These are phyloP conservation scores for Chaetoderma sp. DNA, from an alignment of 2,888 invertebrate species.

Conservation along the genomic window DNA sequence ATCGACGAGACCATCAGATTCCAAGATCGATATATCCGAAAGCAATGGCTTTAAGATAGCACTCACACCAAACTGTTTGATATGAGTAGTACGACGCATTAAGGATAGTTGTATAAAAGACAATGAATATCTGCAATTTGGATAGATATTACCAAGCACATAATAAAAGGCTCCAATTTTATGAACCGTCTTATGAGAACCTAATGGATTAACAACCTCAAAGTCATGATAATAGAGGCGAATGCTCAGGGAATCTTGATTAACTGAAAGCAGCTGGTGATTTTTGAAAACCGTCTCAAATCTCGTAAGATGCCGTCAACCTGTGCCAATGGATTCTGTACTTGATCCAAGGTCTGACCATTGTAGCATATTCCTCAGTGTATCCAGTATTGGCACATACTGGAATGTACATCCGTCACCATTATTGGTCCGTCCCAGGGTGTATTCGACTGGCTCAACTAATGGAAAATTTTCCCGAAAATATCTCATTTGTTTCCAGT, in stretches of 20 bases:
- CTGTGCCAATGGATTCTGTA: no score
- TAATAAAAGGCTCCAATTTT: conserved; percentile 16
- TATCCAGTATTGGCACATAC: neutral
- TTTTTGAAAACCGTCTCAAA: neutral
- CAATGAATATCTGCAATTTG: neutral
- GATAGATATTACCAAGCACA: conserved; percentile 8
- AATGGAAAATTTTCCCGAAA: neutral
- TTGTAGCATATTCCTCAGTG: neutral
- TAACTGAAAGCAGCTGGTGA: neutral
- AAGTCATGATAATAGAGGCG: conserved; percentile 21
- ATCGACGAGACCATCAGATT: conserved; percentile 3
- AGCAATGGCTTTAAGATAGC: conserved; percentile 6
- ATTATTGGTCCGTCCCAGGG: neutral
- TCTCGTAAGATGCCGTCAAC: no score
- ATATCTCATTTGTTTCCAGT: neutral
- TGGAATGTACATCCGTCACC: neutral
- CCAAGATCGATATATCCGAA: conserved; percentile 5
- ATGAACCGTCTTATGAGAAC: conserved; percentile 1
- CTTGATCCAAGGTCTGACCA: no score
- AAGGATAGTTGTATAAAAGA: neutral
- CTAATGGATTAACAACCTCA: conserved; percentile 17
- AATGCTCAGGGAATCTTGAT: neutral
- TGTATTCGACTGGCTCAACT: neutral
- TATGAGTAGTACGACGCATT: neutral
- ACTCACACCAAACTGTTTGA: conserved; percentile 5